Base-by-base conservation (phyloP, 2,888 invertebrate genomes). In the Suillia variegata region DNA sequence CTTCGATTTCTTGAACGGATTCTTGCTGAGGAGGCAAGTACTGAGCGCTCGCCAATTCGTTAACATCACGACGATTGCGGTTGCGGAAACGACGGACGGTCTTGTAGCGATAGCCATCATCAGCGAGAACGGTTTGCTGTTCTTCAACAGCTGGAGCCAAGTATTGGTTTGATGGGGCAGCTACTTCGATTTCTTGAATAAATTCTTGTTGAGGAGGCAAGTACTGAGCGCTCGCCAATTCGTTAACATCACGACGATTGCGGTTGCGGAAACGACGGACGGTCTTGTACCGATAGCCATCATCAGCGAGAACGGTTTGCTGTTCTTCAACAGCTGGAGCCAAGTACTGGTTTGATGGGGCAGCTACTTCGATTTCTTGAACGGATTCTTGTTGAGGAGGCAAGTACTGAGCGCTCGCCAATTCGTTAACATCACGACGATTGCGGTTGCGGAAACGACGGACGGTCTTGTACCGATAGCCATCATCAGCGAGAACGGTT, bases 381-480 rank as follows among this genome's bases (percentile, higher is more conserved):
- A 26, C 18, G 8, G 54, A 24, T 22, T 55, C 68, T 13, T 55
- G 63, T 1, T 58, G 58, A 0, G 76, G 73, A 45, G 77, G 77
- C 62, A 77, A 50, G 33, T 77, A 77, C 20, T 77, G 75, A n/a
- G n/a, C n/a, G n/a, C n/a, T n/a, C n/a, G n/a, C n/a, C n/a, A n/a
- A n/a, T 57, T 79, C 79, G 48, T 13, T 66, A 2, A 75, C 76
- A 62, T 75, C 77, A 51, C 77, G 77, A 58, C 77, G 75, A 45
- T 66, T 74, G 31, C 75, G 75, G 12, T 62, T 50, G 58, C 69
- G 72, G 12, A 70, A 63, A 52, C 73, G 72, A 58, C 73, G 76
- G 12, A 78, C 77, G 49, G 73, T 73, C 69, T 79, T 79, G 72
- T 79, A 79, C 58, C 78, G 79, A 67, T 78, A 78, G 33, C 78